Evolutionary conservation across 2,113 vertebrate species (phyloP), one percentile per base, ranked within the genome.

Genomic region (Cinclus cinclus): DNA sequence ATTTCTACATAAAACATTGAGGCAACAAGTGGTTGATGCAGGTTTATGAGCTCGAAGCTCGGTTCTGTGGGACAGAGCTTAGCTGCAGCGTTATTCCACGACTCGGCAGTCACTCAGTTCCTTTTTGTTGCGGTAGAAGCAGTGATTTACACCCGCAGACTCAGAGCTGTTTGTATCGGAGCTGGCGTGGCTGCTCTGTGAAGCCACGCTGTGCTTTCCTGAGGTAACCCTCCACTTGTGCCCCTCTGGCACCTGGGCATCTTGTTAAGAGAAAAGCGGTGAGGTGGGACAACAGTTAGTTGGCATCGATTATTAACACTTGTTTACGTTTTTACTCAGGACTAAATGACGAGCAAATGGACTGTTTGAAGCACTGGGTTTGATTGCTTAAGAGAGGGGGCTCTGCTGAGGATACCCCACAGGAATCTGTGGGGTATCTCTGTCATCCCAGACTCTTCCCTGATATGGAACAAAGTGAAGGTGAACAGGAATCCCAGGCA

Each of bases 401-500:
- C 37, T 63, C 68, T 35, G 44, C 88, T 24, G 83, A 91, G 74
- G 56, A 33, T 69, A 83, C 41, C 83, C 53, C 4, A 9, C 44
- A 49, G 85, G 30, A 41, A 37, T 23, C 93, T 90, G 58, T 37
- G 6, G 50, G 83, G 79, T 74, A 13, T 41, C 63, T 65, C 71
- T 75, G 30, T 30, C 81, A 24, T 24, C 75, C 64, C 68, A 30
- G 39, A 23, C 50, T 86, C 69, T 58, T 58, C 52, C 71, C 71
- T 95, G 87, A 80, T 89, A 97, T 97, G 97, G 97, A 97, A 84
- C 90, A 94, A 88, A 87, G 68, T 63, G 94, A 89, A 89, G 92
- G 70, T 44, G 95, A 95, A 75, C 95, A 95, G 84, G 89, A 74
- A 39, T 79, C 90, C 41, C 95, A 84, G 71, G 92, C 92, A 39